phyloP scores from a whole-genome alignment of 2,113 vertebrate genomes.

The Xyliphius kryptos region DNA sequence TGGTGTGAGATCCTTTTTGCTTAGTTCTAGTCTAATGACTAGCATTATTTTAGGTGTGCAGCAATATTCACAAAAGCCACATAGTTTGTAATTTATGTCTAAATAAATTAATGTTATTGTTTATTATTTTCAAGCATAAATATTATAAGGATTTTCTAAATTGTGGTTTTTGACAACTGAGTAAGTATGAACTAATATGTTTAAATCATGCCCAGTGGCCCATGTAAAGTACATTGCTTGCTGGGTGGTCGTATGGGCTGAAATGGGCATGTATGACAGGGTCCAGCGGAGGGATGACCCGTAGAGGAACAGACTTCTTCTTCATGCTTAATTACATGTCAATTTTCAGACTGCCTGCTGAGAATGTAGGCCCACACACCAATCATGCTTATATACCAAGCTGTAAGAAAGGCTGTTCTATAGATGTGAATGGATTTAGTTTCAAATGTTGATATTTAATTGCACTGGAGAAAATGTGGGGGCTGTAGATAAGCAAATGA shows the following conservation, averaged over 20 bases:
- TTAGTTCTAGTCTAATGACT: not conserved
- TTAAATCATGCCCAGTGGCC: no score
- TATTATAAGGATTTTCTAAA: no score
- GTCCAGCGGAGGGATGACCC: constrained; percentile 48
- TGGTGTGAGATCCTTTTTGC: not conserved
- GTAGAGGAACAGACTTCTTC: constrained; percentile 26
- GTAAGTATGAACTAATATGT: no score
- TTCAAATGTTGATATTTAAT: constrained; percentile 5
- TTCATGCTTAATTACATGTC: constrained; percentile 48
- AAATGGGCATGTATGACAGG: constrained; percentile 52
- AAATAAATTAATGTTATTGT: no score
- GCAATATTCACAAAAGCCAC: no score
- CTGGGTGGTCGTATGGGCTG: constrained; percentile 37
- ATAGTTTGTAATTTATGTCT: no score
- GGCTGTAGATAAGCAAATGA: constrained; percentile 11
- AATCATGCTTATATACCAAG: constrained; percentile 15
- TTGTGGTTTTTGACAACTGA: no score
- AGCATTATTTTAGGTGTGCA: no score
- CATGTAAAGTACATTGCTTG: no score
- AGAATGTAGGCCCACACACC: not conserved
- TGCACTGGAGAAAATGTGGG: not conserved
- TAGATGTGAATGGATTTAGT: not conserved
- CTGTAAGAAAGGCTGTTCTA: constrained; percentile 11
- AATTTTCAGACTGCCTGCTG: not conserved
- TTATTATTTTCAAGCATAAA: no score